Evolutionary conservation across 1,140 invertebrate species (phyloP).

Genomic region (Panagrolaimus sp.): DNA sequence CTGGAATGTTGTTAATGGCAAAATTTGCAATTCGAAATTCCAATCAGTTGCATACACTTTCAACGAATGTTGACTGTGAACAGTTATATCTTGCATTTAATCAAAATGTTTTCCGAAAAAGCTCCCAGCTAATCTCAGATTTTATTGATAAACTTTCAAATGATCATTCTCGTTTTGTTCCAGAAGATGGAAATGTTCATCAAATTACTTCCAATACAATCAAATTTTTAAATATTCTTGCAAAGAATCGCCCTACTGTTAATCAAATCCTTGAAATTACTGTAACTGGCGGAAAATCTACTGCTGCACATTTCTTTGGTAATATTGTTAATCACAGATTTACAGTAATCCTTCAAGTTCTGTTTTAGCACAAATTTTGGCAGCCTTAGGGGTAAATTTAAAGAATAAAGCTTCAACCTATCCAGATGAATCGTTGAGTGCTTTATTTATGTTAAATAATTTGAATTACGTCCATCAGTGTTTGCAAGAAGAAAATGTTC

Average conservation of each 20-base stretch:
- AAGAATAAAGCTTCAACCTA: slow-evolving; percentile 33
- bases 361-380: slow-evolving; percentile 40
- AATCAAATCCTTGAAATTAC: slow-evolving; percentile 23
- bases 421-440: slow-evolving; percentile 25
- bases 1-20: slow-evolving; percentile 27
- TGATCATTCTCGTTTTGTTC: slow-evolving; percentile 39
- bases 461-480: slow-evolving; percentile 33
- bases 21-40: slow-evolving; percentile 31
- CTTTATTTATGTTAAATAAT: slow-evolving; percentile 43
- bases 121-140: slow-evolving; percentile 32
- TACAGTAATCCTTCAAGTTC: neutral
- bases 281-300: slow-evolving; percentile 1
- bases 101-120: slow-evolving; percentile 19
- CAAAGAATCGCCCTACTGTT: slow-evolving; percentile 27
- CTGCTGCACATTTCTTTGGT: slow-evolving; percentile 31
- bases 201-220: slow-evolving; percentile 30
- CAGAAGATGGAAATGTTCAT: slow-evolving; percentile 38
- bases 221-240: slow-evolving; percentile 42
- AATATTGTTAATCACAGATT: slow-evolving; percentile 3
- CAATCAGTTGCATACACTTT: slow-evolving; percentile 26
- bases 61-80: slow-evolving; percentile 35
- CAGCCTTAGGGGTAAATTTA: slow-evolving; percentile 41
- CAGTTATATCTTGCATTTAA: slow-evolving; percentile 22
- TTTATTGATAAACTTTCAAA: slow-evolving; percentile 36
- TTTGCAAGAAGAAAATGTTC: slow-evolving; percentile 27